These are phyloP conservation scores for Lordiphosa mommai DNA, from an alignment of 1,140 invertebrate genomes.

Conservation along the genomic window DNA sequence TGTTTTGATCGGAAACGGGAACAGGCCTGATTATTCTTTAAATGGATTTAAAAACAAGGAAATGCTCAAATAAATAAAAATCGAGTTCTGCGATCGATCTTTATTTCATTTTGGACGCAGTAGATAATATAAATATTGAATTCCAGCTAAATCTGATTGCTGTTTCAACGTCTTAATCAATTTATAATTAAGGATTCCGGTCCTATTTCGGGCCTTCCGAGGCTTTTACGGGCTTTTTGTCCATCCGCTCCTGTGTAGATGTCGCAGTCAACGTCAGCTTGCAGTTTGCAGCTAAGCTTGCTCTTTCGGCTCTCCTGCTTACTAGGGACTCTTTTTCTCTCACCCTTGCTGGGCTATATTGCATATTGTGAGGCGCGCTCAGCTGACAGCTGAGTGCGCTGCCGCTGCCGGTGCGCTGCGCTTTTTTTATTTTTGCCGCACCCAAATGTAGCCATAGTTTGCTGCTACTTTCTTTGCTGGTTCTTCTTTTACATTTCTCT, in stretches of 20 bases:
- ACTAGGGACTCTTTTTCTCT: slow-evolving; percentile 8
- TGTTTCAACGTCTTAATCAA: too few species aligned
- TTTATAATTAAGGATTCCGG: too few species aligned
- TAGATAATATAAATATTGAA: too few species aligned
- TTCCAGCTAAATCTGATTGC: too few species aligned
- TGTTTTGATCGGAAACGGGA: too few species aligned
- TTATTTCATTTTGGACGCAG: too few species aligned
- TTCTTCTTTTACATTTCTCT: slow-evolving; percentile 5
- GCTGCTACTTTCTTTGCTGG: slow-evolving; percentile 16
- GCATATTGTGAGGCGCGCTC: slow-evolving; percentile 59
- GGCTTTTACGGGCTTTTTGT: neutral
- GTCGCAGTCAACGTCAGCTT: slow-evolving; percentile 24
- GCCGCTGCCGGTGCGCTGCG: slow-evolving; percentile 21
- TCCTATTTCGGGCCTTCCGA: neutral
- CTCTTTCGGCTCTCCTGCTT: slow-evolving; percentile 14
- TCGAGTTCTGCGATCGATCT: too few species aligned
- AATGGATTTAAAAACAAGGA: too few species aligned
- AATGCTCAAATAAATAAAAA: too few species aligned
- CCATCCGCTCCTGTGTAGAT: slow-evolving; percentile 8
- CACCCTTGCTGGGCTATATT: slow-evolving; percentile 27
- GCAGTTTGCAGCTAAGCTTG: slow-evolving; percentile 33
- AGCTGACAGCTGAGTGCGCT: slow-evolving; percentile 39
- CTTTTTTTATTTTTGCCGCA: slow-evolving; percentile 61
- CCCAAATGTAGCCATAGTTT: slow-evolving; percentile 49
- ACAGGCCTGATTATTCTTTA: too few species aligned